Conservation (phyloP, 2,888 invertebrate genomes). For the Leptopterna dolabrata region DNA sequence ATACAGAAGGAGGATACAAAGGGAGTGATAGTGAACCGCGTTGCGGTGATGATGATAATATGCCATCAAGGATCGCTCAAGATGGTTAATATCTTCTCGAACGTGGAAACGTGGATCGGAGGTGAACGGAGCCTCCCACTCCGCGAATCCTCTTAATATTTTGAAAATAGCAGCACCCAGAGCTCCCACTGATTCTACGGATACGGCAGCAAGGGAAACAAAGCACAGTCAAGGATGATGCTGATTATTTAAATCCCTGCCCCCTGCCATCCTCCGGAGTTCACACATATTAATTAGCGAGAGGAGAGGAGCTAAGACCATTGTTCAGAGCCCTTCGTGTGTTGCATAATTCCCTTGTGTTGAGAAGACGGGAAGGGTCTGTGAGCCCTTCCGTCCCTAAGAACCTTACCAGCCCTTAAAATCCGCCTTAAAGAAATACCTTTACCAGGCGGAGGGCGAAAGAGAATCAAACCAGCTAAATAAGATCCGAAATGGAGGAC, state of each 20-base stretch:
- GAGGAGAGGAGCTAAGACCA: conserved; percentile 42
- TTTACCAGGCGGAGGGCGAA: conserved; percentile 15
- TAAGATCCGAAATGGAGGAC: conserved; percentile 46
- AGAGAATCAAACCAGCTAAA: conserved; percentile 48
- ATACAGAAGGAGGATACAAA: too few relatives aligned
- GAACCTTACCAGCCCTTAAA: conserved; percentile 51
- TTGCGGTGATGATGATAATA: too few relatives aligned
- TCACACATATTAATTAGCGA: conserved; percentile 57
- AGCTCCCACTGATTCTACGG: conserved; percentile 21
- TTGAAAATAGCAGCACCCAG: neutral
- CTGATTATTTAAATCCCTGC: conserved; percentile 55
- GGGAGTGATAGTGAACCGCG: too few relatives aligned
- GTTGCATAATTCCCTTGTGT: conserved; percentile 55
- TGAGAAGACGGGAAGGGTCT: neutral
- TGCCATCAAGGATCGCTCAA: too few relatives aligned
- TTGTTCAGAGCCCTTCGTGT: conserved; percentile 53
- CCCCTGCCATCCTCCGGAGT: conserved; percentile 15
- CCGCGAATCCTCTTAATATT: conserved; percentile 39
- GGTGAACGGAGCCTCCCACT: neutral
- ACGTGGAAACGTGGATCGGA: too few relatives aligned
- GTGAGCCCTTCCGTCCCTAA: conserved; percentile 9
- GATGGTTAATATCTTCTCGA: too few relatives aligned
- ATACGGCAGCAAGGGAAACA: conserved; percentile 34
- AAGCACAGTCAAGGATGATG: conserved; percentile 52
- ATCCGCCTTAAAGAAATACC: conserved; percentile 54